Base-by-base conservation (phyloP, 92 coral and sea anemone genomes). In the Virgularia gustaviana region DNA sequence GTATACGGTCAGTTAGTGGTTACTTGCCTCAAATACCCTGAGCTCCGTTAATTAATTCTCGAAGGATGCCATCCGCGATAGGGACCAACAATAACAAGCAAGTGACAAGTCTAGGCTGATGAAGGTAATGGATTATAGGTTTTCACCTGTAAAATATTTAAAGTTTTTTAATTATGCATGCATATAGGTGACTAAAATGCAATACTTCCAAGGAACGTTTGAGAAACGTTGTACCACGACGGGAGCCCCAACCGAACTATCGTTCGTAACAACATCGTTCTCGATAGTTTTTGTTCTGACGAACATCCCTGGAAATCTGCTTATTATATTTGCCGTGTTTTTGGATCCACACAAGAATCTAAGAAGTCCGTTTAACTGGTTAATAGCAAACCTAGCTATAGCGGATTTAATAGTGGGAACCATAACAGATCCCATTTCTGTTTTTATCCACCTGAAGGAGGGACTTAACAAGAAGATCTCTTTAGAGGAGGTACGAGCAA, bases 231-330 rank as follows among this genome's bases (percentile, higher is more conserved):
- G 83, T 45, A 35, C 16, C n/a, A 74, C 76, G 35, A 19, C 65
- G 22, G 72, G 83, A 65, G 83, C 83, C 9, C 83, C 83, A 15
- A 23, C 43, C 7, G 83, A 78, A 23, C 83, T 78, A 4, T 78
- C 83, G n/a, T 78, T 56, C 22, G 39, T 78, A 5, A 78, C 83
- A 68, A 37, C 57, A 55, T 39, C 36, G 9, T 33, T 78, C 22
- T 78, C 83, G 19, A 39, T 43, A 25, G 39, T 70, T 10, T 64
- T 78, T 18, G 77, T 49, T 4, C 28, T 78, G 23, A 58, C 73
- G 20, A 78, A 65, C 18, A 68, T 78, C 23, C 77, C 83, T 4
- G 83, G 83, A 51, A 78, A 78, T 27, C 11, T 78, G 19, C 77
- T 78, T 10, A 55, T 78, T 43, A 78, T 78, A 22, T 55, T 68